phyloP scores from a whole-genome alignment of 2,888 invertebrate genomes.

The Crioceris asparagi region DNA sequence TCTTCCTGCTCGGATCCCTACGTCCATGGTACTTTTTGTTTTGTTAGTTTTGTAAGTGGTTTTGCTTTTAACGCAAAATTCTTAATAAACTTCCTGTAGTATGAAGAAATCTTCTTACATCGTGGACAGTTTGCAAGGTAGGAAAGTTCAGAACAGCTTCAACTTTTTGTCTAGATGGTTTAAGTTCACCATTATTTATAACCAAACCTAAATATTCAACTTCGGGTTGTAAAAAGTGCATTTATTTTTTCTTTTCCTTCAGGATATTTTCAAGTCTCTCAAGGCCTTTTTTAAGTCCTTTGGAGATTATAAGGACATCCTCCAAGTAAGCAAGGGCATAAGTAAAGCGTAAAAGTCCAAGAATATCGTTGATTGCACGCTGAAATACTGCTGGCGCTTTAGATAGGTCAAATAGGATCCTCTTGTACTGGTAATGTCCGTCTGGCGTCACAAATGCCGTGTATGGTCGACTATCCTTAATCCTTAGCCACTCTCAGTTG shows the following conservation, averaged over 20 bases:
- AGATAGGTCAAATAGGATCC: too few relatives aligned
- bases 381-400: too few relatives aligned
- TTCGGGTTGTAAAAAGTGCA: slow-evolving; percentile 6
- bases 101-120: slow-evolving; percentile 4
- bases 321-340: too few relatives aligned
- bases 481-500: slow-evolving; percentile 4
- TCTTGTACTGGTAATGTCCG: too few relatives aligned
- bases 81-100: slow-evolving; percentile 3
- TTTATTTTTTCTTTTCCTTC: slow-evolving; percentile 6
- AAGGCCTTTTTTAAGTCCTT: too few relatives aligned
- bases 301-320: too few relatives aligned
- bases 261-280: too few relatives aligned
- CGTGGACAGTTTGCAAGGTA: slow-evolving; percentile 4
- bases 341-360: too few relatives aligned
- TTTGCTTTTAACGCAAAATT: slow-evolving; percentile 3
- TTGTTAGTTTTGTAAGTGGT: slow-evolving; percentile 6
- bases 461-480: slow-evolving; percentile 5
- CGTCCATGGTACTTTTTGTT: slow-evolving; percentile 1
- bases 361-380: too few relatives aligned
- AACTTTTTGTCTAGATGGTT: slow-evolving; percentile 2
- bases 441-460: too few relatives aligned
- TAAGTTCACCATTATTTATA: slow-evolving; percentile 1
- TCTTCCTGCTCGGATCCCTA: too few relatives aligned
- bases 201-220: slow-evolving; percentile 7
- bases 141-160: slow-evolving; percentile 5